Conservation (phyloP, 1,140 invertebrate species). For the Drosophila aff. region DNA sequence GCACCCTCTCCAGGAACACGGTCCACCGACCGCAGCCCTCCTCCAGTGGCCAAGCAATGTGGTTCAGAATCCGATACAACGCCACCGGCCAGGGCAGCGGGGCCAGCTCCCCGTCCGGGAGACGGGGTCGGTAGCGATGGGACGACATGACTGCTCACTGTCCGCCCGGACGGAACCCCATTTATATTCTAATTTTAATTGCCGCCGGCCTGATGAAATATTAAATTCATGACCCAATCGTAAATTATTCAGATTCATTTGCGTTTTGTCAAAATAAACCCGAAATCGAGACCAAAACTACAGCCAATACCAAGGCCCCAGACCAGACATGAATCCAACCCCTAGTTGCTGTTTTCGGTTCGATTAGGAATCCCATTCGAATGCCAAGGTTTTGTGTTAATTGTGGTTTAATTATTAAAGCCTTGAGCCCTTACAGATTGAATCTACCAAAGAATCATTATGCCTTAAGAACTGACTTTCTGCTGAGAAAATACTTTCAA, state of each 20-base stretch:
- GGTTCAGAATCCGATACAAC: conserved; percentile 59
- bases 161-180: conserved; percentile 20
- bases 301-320: not conserved
- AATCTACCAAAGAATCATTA: not conserved
- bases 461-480: not conserved
- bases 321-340: not conserved
- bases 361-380: conserved; percentile 15
- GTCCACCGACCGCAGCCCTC: conserved; percentile 30
- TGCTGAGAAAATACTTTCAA: no score
- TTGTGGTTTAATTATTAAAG: conserved; percentile 26
- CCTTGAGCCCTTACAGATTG: not conserved
- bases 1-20: conserved; percentile 30
- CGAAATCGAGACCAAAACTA: conserved; percentile 38
- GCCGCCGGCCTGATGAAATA: conserved; percentile 48
- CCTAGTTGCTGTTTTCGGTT: conserved; percentile 14
- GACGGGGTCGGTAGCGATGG: conserved; percentile 56
- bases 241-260: conserved; percentile 54
- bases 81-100: conserved; percentile 63
- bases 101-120: conserved; percentile 44
- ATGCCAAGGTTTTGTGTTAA: conserved; percentile 31
- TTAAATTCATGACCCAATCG: conserved; percentile 44
- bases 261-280: conserved; percentile 49
- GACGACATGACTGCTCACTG: conserved; percentile 15
- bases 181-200: conserved; percentile 63
- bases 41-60: conserved; percentile 67